phyloP scores from a whole-genome alignment of 2,797 vertebrate genomes.

The Enteromius treurensis region DNA sequence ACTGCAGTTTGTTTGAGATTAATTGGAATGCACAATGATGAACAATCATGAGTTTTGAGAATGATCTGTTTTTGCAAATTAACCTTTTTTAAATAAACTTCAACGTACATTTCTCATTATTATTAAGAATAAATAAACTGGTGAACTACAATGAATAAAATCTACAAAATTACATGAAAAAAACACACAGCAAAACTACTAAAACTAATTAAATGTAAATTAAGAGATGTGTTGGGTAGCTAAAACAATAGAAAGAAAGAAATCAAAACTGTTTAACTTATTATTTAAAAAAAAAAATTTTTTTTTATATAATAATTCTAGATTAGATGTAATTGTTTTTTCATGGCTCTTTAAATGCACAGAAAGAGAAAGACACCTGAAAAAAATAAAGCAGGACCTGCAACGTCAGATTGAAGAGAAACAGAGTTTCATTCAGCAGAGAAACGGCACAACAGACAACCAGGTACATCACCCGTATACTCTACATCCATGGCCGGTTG shows the following conservation, averaged over 20 bases:
- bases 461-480: too few species aligned
- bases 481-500: too few species aligned
- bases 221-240: background rate
- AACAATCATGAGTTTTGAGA: too few species aligned
- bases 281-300: too few species aligned
- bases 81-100: background rate
- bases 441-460: background rate
- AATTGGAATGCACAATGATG: too few species aligned
- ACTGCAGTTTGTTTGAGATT: too few species aligned
- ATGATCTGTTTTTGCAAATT: too few species aligned
- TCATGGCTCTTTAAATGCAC: background rate
- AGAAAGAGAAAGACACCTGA: constrained; percentile 62
- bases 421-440: constrained; percentile 47
- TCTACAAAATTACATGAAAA: background rate
- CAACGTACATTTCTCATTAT: background rate
- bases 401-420: constrained; percentile 66
- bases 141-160: background rate
- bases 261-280: too few species aligned
- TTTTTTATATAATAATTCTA: background rate
- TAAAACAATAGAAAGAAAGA: background rate
- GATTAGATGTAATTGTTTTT: background rate
- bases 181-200: background rate
- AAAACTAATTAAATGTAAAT: background rate
- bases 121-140: background rate
- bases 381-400: constrained; percentile 61